Evolutionary conservation across 2,888 invertebrate species (phyloP), one percentile per base, ranked within the genome.

Genomic region (Macroteleia sp.): DNA sequence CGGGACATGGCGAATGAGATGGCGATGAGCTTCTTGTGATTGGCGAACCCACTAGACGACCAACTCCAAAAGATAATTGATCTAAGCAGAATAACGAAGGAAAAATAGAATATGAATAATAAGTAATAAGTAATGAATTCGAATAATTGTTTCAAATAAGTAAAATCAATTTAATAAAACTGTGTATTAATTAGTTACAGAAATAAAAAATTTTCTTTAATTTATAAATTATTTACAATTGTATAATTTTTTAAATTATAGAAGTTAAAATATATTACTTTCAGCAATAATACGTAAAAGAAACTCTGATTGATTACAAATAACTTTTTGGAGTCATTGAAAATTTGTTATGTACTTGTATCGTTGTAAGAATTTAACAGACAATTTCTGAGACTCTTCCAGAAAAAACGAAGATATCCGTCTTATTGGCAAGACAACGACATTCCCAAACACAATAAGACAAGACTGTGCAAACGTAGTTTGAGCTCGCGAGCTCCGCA

Each of bases 11-110:
- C 2, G 91, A 91, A 12, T 87, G 88, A 32, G 90, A 88, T 6
- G 90, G 89, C 16, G 91, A 90, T 44, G 89, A 86, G 39, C 82
- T 86, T 73, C 88, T 83, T 44, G 83, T 81, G 12, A 89, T 81
- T 20, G 91, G 90, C 0, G 91, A 91, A 20, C 91, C 94, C 28
- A 97, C 96, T 83, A 97, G 92, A 74, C 97, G 95, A 90, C 94
- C 96, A 86, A 97, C 95, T 73, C 97, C 96, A 86, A 97, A 97
- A 86, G 96, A 96, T 86, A 97, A 94, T 89, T 95, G 95, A 87
- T 96, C 97, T 96, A 77, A 90, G 22, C 20, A 9, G 89, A 87
- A 22, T 41, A 44, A n/a, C 1, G 25, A 34, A 46, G 8, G 25
- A 14, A 14, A 39, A 8, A 16, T 54, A n/a, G 6, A 25, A 6